Base-by-base conservation (phyloP, 2,797 vertebrate genomes). In the Calcarius lapponicus region DNA sequence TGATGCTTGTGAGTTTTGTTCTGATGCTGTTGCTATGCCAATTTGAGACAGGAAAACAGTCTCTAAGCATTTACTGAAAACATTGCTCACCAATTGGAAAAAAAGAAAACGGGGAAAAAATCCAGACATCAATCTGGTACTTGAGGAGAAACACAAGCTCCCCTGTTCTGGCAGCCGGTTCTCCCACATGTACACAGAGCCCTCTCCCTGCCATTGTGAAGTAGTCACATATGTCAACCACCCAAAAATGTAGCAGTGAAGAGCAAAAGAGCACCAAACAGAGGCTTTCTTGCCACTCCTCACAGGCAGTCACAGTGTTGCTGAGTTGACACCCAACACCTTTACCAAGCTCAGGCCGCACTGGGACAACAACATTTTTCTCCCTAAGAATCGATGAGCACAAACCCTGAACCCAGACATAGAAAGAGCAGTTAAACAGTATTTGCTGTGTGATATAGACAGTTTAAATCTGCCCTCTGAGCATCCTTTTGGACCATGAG, bases 11-110 rank as follows among this genome's bases (percentile, higher is more conserved):
- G 67, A 90, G 50, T 95, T 95, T 85, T 80, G 53, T 91, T 93
- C 90, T 75, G 61, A 80, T 83, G 60, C 72, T 58, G 92, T 96
- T 96, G 94, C 91, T 85, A 94, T 95, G 95, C 92, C 83, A 82
- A 19, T 93, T 31, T 74, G 62, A 80, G 86, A 38, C 28, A 78
- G 88, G 51, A 94, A 92, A 91, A 85, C 50, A 78, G n/a, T 80
- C 76, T 82, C 90, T 51, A 80, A 94, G 80, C 61, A 56, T 86
- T 93, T 92, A 88, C 76, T 92, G 90, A 66, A 93, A 96, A 78
- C 75, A 69, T 29, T 12, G 25, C 32, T 88, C 67, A 51, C 80
- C 78, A 81, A 7, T 2, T 11, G 43, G 29, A 53, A 10, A 51
- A 82, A 86, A 66, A 40, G 42, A 73, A 92, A 90, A 83, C 0